Evolutionary conservation across 2,888 invertebrate genomes (phyloP), one percentile per base, ranked within the genome.

Genomic region (Sinohyriopsis cumingii): DNA sequence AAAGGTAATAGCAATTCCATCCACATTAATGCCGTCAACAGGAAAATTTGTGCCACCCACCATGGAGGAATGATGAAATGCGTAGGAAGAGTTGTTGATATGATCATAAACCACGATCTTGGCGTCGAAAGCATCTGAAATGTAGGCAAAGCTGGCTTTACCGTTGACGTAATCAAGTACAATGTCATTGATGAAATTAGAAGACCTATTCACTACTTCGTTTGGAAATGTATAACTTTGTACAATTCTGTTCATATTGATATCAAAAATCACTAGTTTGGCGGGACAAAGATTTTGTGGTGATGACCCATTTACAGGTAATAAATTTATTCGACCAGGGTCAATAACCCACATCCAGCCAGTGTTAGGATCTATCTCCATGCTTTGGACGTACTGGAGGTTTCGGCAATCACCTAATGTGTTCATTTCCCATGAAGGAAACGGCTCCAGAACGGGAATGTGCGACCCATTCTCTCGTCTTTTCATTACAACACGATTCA

Each of bases 281-380:
- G 79, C 73, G 5, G 76, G 76, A 53, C 79, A 80, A 4, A 69
- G 22, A 53, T 78, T 72, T 7, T 57, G 53, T 54, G 72, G 66
- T 2, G 53, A 24, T 19, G 56, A 20, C n/a, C 63, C 55, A 54
- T 59, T 55, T 3, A 65, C 68, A 1, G 55, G 20, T 6, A 71
- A 67, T 6, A 71, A 67, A 59, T 77, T 65, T 1, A 74, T 53
- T 20, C 76, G 55, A 1, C 80, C 80, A 1, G 71, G 73, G 62
- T 80, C 80, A n/a, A 80, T 76, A 20, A 80, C 71, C 80, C 80
- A 80, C 78, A 80, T 78, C 56, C 68, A 73, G 18, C 78, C 78
- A 4, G 73, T 76, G 25, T 72, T 72, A 3, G 75, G 76, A 53
- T 78, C 80, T 24, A 80, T 67, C 25, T 75, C 78, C 74, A 80